Evolutionary conservation across 2,888 invertebrate species (phyloP).

Genomic region (Cotesia congregata): DNA sequence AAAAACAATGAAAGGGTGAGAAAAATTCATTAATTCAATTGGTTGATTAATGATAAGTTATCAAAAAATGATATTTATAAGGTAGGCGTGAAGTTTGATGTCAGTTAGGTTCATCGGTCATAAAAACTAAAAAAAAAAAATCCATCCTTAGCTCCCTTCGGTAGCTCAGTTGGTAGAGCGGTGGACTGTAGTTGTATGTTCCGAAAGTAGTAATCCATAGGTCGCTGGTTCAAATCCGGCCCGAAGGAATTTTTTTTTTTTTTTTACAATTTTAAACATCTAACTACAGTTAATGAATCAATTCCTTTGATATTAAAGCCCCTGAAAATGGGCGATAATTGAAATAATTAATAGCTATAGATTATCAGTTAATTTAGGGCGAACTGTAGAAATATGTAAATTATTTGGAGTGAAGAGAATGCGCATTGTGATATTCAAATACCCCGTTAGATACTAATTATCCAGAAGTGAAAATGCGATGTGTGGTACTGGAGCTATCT

Average conservation of each 20-base stretch:
- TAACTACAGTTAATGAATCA: background rate
- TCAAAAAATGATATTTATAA: background rate
- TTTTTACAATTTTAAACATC: background rate
- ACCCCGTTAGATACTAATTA: conserved; percentile 11
- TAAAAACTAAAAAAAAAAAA: background rate
- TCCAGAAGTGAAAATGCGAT: conserved; percentile 24
- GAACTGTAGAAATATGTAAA: conserved; percentile 9
- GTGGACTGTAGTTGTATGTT: conserved; percentile 65
- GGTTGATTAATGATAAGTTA: too few relatives aligned
- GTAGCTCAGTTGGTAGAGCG: conserved; percentile 71
- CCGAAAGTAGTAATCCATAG: conserved; percentile 60
- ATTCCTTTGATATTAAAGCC: background rate
- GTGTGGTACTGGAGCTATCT: conserved; percentile 23
- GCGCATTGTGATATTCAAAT: conserved; percentile 19
- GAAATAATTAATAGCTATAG: background rate
- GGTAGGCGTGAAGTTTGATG: background rate
- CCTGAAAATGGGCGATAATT: background rate
- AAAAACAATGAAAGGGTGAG: too few relatives aligned
- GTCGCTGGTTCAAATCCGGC: conserved; percentile 70
- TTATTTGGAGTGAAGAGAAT: background rate
- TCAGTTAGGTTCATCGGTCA: background rate
- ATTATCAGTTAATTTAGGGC: background rate
- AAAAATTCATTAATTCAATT: too few relatives aligned
- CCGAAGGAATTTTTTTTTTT: conserved; percentile 64
- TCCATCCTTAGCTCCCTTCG: conserved; percentile 45